Evolutionary conservation across 30 jellyfish, hydroid and myxozoan genomes (phyloP).

Genomic region (Aurelia coerulea): DNA sequence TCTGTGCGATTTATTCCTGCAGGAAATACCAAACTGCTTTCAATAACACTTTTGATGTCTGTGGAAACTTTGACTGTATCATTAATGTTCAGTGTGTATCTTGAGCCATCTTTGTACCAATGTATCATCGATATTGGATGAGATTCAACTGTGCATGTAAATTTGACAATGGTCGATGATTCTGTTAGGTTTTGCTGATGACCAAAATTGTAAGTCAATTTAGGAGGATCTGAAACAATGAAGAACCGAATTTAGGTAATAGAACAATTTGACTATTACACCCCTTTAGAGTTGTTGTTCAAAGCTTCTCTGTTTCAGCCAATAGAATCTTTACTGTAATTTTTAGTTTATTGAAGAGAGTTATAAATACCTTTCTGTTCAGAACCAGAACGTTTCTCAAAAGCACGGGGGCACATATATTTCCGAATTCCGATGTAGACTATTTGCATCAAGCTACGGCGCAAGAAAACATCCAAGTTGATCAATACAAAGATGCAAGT

Average conservation of each 20-base stretch:
- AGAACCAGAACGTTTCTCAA: too few relatives aligned
- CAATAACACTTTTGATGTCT: conserved; percentile 7
- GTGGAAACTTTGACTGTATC: neutral
- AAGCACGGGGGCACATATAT: too few relatives aligned
- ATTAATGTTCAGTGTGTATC: conserved; percentile 11
- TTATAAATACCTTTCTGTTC: too few relatives aligned
- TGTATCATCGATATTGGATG: conserved; percentile 38
- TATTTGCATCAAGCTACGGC: too few relatives aligned
- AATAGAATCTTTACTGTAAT: too few relatives aligned
- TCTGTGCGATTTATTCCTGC: conserved; percentile 50
- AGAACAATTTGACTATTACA: too few relatives aligned
- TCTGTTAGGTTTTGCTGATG: conserved; percentile 46
- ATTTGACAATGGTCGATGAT: neutral
- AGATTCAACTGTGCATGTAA: conserved; percentile 47
- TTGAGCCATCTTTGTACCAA: conserved; percentile 49
- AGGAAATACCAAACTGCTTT: conserved; percentile 39
- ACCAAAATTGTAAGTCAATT: conserved; percentile 16
- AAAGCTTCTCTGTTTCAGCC: too few relatives aligned
- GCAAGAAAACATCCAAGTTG: too few relatives aligned
- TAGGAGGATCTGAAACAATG: conserved; percentile 41
- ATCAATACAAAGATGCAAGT: too few relatives aligned
- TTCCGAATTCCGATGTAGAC: too few relatives aligned
- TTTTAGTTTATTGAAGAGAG: too few relatives aligned
- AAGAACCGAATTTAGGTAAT: neutral
- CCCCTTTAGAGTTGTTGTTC: too few relatives aligned